Evolutionary conservation across 2,888 invertebrate genomes (phyloP).

Genomic region (Drosophila siamana): DNA sequence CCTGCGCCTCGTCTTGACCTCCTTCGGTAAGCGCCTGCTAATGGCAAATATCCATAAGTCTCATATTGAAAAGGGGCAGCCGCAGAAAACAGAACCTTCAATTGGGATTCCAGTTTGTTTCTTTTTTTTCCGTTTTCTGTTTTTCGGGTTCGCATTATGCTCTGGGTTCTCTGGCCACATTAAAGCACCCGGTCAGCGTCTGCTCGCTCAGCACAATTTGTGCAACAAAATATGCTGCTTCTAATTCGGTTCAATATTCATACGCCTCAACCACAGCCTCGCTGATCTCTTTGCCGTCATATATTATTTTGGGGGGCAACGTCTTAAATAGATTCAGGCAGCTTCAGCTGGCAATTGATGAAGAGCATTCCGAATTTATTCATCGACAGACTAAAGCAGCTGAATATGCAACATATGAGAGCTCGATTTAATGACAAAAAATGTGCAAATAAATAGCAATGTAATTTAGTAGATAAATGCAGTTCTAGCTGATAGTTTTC

Average conservation of each 20-base stretch:
- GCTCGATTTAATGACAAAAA: no score
- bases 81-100: conserved; percentile 7
- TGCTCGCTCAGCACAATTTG: not conserved
- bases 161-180: not conserved
- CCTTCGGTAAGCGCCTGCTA: conserved; percentile 30
- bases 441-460: no score
- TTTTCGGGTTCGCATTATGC: not conserved
- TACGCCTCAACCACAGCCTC: not conserved
- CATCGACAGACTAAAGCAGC: not conserved
- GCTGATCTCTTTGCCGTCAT: not conserved
- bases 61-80: conserved; percentile 23
- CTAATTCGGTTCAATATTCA: conserved; percentile 1
- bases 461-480: no score
- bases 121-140: no score
- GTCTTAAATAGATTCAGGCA: not conserved
- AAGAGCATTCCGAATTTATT: not conserved
- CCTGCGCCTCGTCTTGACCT: conserved; percentile 1
- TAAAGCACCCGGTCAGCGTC: not conserved
- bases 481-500: no score
- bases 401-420: not conserved
- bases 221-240: not conserved
- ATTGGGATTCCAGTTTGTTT: not conserved
- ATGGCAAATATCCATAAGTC: conserved; percentile 47
- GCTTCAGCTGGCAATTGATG: not conserved
- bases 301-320: not conserved